Evolutionary conservation across 2,888 invertebrate species (phyloP).

Genomic region (Sepioteuthis lessoniana): DNA sequence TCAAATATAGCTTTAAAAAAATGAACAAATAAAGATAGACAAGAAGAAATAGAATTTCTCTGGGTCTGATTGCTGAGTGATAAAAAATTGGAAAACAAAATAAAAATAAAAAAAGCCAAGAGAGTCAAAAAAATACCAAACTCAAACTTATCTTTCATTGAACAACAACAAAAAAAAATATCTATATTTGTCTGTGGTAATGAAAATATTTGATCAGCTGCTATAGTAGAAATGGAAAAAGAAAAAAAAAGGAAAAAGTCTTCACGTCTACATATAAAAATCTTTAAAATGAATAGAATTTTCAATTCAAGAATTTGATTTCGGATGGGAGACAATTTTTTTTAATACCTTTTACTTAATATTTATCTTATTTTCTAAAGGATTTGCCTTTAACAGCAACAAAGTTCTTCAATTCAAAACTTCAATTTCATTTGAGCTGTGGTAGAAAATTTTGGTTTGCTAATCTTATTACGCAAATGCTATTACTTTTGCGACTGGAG

Average conservation of each 20-base stretch:
- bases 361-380: not conserved
- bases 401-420: not conserved
- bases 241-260: not conserved
- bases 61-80: not conserved
- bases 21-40: not conserved
- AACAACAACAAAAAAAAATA: not conserved
- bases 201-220: slow-evolving; percentile 33
- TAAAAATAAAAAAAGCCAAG: not conserved
- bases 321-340: not conserved
- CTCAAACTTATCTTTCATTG: not conserved
- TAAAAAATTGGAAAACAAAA: not conserved
- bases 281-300: not conserved
- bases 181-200: not conserved
- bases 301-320: slow-evolving; percentile 6
- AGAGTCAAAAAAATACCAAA: not conserved
- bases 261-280: not conserved
- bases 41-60: not conserved
- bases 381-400: not conserved
- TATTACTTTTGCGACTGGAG: not conserved
- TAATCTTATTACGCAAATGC: not conserved
- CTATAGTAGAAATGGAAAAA: not conserved
- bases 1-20: not conserved
- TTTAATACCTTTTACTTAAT: not conserved
- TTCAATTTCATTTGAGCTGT: not conserved
- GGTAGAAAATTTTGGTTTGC: not conserved